Evolutionary conservation across 2,888 invertebrate species (phyloP), one percentile per base, ranked within the genome.

Genomic region (Drosophila siamana): DNA sequence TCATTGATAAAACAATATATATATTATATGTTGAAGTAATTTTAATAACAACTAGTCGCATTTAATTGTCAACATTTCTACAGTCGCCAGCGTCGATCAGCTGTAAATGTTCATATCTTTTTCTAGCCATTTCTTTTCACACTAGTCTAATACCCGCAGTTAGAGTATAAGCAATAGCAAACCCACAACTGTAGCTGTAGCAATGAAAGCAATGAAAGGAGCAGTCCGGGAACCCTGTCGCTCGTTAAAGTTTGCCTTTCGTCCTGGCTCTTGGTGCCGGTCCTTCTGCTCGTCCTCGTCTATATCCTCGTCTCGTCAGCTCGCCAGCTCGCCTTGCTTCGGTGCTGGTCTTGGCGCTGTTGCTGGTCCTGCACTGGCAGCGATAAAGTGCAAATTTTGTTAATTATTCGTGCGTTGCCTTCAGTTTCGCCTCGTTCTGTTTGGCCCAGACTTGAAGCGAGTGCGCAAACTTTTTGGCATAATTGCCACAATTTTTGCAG

Each of bases 341-440:
- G 24, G 15, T 33, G 16, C 26, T 51, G 33, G 9, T 59, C 7
- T 30, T 59, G 15, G 36, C 1, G 24, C 24, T 44, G 51, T 26
- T 43, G 24, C 59, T 44, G 38, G 60, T 57, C 54, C 82, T 80
- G 78, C 86, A 86, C 76, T 75, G 72, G 67, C 74, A 74, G 87
- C 87, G 87, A 88, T 88, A 88, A 88, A 89, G 89, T 89, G 87
- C 89, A 89, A 88, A 89, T 88, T 86, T 88, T 89, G 87, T 87
- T 87, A 87, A 87, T 87, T 87, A 89, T 87, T 86, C 86, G 78
- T 85, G 79, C 84, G 81, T 76, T 80, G 74, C 68, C 78, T 76
- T 56, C 72, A 76, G 57, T 66, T 60, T 59, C 40, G 47, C 22
- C 56, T 63, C 33, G 19, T 26, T 41, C 46, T 74, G 15, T 52